Evolutionary conservation across 1,140 invertebrate species (phyloP).

Genomic region (Helicoverpa zea): DNA sequence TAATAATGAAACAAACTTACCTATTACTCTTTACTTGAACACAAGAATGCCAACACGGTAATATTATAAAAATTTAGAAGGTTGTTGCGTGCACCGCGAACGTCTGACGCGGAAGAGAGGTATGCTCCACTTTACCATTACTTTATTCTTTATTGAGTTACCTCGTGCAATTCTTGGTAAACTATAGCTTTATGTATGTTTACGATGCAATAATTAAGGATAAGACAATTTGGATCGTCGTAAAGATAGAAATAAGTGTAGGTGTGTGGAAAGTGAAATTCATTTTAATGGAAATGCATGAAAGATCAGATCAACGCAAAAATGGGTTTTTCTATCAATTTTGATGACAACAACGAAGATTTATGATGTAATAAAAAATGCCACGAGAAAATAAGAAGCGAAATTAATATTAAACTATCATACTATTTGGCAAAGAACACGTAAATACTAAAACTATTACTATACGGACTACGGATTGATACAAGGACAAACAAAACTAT

Average conservation of each 20-base stretch:
- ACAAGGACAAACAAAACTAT: too few species aligned
- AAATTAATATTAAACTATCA: too few species aligned
- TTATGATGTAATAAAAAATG: too few species aligned
- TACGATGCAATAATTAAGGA: slow-evolving; percentile 17
- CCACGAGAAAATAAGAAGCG: too few species aligned
- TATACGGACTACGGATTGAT: too few species aligned
- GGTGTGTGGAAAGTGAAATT: slow-evolving; percentile 2
- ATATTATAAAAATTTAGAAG: slow-evolving; percentile 43
- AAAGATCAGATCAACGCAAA: background rate
- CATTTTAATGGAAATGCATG: background rate
- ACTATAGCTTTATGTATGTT: slow-evolving; percentile 5
- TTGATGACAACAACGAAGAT: too few species aligned
- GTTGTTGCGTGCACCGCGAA: slow-evolving; percentile 32
- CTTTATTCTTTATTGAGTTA: slow-evolving; percentile 10
- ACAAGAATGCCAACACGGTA: slow-evolving; percentile 41
- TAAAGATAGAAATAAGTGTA: slow-evolving; percentile 9
- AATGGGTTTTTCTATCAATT: background rate
- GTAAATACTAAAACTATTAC: too few species aligned
- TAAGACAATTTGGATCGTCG: background rate
- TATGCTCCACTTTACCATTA: slow-evolving; percentile 32
- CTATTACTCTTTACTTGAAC: background rate
- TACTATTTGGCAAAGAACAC: too few species aligned
- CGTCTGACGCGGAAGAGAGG: slow-evolving; percentile 34
- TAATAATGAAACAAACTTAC: slow-evolving; percentile 35
- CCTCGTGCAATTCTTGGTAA: background rate